Evolutionary conservation across 1,140 invertebrate genomes (phyloP).

Genomic region (Limonius californicus): DNA sequence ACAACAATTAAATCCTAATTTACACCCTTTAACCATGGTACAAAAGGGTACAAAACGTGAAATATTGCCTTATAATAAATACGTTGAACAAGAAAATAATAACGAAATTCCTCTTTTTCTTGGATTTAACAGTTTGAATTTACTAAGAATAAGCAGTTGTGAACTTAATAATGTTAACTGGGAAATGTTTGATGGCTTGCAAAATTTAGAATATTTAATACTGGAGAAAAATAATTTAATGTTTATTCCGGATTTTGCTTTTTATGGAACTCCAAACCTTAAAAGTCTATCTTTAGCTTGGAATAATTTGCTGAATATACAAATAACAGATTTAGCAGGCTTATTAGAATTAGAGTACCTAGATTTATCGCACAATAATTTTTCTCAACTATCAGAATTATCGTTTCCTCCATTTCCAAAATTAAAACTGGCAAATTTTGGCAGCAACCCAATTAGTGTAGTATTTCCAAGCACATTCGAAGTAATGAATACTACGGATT

Average conservation of each 20-base stretch:
- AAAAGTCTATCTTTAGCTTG: conserved; percentile 59
- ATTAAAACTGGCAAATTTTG: conserved; percentile 57
- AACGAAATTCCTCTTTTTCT: conserved; percentile 53
- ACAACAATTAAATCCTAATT: conserved; percentile 36
- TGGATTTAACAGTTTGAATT: conserved; percentile 53
- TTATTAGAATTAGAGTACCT: conserved; percentile 60
- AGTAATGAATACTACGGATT: conserved; percentile 63
- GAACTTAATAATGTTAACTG: conserved; percentile 59
- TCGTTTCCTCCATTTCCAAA: conserved; percentile 67
- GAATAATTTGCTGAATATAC: conserved; percentile 60
- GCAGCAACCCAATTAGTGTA: conserved; percentile 61
- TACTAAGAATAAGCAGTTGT: conserved; percentile 58
- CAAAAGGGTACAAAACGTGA: conserved; percentile 47
- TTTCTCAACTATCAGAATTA: conserved; percentile 64
- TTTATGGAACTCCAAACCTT: conserved; percentile 62
- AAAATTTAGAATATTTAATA: conserved; percentile 56
- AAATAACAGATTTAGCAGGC: conserved; percentile 63
- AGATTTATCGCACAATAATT: conserved; percentile 61
- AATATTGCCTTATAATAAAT: conserved; percentile 62
- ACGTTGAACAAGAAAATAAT: conserved; percentile 51
- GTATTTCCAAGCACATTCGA: conserved; percentile 69
- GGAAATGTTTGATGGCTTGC: conserved; percentile 66
- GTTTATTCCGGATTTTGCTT: conserved; percentile 64
- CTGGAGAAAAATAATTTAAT: conserved; percentile 60
- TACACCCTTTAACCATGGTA: conserved; percentile 39